A percentile compares a stretch with the other conserved stretches of the same genome.
These are phyloP conservation scores for Synaphobranchus kaupii DNA, from an alignment of 2,797 vertebrate species.

Conservation along the genomic window DNA sequence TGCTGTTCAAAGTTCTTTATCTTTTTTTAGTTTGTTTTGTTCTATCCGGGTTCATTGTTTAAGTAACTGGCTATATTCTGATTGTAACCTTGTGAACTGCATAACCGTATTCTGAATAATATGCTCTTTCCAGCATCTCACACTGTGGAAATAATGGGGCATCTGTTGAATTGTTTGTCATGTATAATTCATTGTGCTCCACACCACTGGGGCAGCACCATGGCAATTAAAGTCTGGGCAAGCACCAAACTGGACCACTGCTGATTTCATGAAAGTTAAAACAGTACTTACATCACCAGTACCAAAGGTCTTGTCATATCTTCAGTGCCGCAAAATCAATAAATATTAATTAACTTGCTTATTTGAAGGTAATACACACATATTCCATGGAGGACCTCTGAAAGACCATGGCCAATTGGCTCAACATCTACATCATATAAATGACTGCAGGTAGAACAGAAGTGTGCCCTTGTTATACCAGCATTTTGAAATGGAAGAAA, in stretches of 20 bases:
- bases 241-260: conserved; percentile 61
- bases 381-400: conserved; percentile 38
- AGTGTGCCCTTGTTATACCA: not conserved
- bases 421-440: conserved; percentile 20
- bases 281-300: conserved; percentile 57
- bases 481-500: not conserved
- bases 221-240: conserved; percentile 72
- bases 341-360: conserved; percentile 64
- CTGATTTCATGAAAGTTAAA: conserved; percentile 75
- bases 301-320: conserved; percentile 42
- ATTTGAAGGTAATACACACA: conserved; percentile 54
- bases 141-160: conserved; percentile 71
- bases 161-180: conserved; percentile 67
- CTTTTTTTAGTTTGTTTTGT: not conserved
- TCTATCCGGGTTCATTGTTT: not conserved
- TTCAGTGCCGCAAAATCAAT: conserved; percentile 55
- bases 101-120: conserved; percentile 59
- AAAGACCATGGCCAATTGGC: conserved; percentile 8
- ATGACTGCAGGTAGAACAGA: not conserved
- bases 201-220: conserved; percentile 63
- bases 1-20: not conserved
- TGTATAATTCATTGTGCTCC: conserved; percentile 75
- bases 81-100: conserved; percentile 62
- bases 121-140: conserved; percentile 56
- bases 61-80: conserved; percentile 52